phyloP scores from a whole-genome alignment of 1,140 invertebrate species.

The Thaumetopoea pityocampa region DNA sequence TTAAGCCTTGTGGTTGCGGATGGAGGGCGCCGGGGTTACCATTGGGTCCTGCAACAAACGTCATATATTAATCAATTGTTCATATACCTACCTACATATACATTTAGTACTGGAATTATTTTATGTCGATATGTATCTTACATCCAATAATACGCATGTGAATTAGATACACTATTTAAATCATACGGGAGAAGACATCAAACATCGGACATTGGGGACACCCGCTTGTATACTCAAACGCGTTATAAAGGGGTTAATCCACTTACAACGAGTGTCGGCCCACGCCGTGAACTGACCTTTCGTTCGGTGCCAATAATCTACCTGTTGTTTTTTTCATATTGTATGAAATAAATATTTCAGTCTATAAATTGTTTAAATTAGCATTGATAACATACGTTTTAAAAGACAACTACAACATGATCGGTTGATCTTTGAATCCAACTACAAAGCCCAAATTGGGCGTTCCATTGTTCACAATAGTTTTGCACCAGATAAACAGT shows the following conservation, averaged over 20 bases:
- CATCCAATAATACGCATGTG: too few species aligned
- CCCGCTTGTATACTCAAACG: constrained; percentile 27
- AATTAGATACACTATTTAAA: too few species aligned
- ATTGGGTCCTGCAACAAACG: constrained; percentile 50
- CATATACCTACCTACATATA: neutral
- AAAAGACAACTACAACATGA: constrained; percentile 18
- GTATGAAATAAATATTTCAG: constrained; percentile 9
- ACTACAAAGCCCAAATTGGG: constrained; percentile 61
- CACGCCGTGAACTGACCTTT: constrained; percentile 41
- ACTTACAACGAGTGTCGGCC: constrained; percentile 40
- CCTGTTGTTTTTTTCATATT: constrained; percentile 21
- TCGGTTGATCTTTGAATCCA: constrained; percentile 13
- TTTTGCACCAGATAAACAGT: constrained; percentile 63
- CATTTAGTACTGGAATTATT: neutral
- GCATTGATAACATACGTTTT: constrained; percentile 9
- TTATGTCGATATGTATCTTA: constrained; percentile 7
- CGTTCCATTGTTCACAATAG: constrained; percentile 57
- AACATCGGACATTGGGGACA: constrained; percentile 15
- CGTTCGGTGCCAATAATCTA: constrained; percentile 19
- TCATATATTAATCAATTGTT: neutral
- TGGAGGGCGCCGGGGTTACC: constrained; percentile 37
- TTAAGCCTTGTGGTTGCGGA: constrained; percentile 64
- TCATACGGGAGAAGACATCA: constrained; percentile 11
- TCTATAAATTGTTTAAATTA: constrained; percentile 12
- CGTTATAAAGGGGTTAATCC: constrained; percentile 56